A percentile compares a stretch with the other conserved stretches of the same genome.
Conservation (phyloP, 64 coral and sea anemone genomes). For the Pocillopora damicornis region DNA sequence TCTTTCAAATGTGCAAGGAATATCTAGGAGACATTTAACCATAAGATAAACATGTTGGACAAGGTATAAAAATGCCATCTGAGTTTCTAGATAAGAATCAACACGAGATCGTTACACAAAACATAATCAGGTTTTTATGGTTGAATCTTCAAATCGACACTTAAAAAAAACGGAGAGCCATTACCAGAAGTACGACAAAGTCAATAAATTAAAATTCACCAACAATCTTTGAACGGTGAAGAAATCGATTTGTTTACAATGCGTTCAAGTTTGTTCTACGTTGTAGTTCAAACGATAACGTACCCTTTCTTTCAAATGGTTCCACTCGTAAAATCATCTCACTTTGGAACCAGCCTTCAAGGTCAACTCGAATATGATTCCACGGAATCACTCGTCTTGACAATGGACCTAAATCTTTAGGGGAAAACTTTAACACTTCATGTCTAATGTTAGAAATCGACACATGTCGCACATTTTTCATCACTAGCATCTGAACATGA, state of each 20-base stretch:
- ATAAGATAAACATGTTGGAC: not conserved
- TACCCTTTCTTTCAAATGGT: not conserved
- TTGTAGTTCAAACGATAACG: not conserved
- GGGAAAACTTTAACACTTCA: not conserved
- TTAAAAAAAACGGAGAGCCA: no score
- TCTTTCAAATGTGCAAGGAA: conserved; percentile 21
- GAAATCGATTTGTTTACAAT: not conserved
- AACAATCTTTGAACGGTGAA: not conserved
- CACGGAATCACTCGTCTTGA: not conserved
- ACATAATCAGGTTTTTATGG: no score
- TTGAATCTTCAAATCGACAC: no score
- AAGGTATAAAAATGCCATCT: no score
- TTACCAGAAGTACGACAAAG: no score
- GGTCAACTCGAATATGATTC: not conserved
- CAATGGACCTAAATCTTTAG: not conserved
- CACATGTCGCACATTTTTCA: not conserved
- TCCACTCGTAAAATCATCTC: conserved; percentile 6
- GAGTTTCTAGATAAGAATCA: no score
- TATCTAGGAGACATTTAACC: not conserved
- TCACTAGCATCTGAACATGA: not conserved
- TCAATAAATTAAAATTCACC: not conserved
- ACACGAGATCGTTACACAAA: no score
- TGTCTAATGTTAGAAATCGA: not conserved
- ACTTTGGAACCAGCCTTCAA: not conserved
- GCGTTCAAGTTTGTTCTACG: no score